These are phyloP conservation scores for Benitochromis conjunctus DNA, from an alignment of 2,113 vertebrate genomes.

Conservation along the genomic window DNA sequence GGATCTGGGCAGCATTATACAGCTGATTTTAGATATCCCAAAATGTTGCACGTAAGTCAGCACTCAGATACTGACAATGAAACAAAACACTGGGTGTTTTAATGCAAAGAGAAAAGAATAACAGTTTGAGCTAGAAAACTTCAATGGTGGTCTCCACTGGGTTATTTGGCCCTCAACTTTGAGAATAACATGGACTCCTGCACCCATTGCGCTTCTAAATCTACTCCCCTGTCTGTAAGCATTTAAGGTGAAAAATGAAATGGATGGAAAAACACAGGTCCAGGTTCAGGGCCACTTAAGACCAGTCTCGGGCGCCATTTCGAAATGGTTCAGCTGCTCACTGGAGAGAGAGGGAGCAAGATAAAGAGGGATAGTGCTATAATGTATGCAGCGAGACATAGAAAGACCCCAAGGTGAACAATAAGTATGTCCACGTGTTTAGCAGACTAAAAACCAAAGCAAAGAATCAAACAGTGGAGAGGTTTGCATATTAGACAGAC, in stretches of 20 bases:
- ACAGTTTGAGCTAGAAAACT: not conserved
- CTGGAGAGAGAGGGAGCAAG: not conserved
- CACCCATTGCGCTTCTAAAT: not conserved
- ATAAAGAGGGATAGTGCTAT: not conserved
- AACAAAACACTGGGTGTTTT: not conserved
- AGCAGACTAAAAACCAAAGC: conserved; percentile 19
- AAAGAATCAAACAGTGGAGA: conserved; percentile 44
- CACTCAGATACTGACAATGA: not conserved
- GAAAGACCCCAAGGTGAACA: conserved; percentile 49
- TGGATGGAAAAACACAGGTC: conserved; percentile 28
- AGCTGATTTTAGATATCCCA: not conserved
- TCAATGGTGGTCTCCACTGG: not conserved
- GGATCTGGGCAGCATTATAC: conserved; percentile 1
- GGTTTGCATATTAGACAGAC: conserved; percentile 37
- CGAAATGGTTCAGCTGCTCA: conserved; percentile 16
- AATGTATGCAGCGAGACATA: conserved; percentile 7
- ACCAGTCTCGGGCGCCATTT: conserved; percentile 31
- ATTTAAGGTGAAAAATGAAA: conserved; percentile 53
- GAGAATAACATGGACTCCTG: not conserved
- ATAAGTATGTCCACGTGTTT: conserved; percentile 65
- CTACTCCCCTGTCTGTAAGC: conserved; percentile 21
- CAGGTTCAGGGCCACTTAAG: conserved; percentile 52
- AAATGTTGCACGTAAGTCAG: not conserved
- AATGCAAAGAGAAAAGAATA: not conserved
- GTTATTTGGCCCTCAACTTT: conserved; percentile 11